Evolutionary conservation across 2,888 invertebrate species (phyloP), one percentile per base, ranked within the genome.

Genomic region (Pristionchus fissidentatus): DNA sequence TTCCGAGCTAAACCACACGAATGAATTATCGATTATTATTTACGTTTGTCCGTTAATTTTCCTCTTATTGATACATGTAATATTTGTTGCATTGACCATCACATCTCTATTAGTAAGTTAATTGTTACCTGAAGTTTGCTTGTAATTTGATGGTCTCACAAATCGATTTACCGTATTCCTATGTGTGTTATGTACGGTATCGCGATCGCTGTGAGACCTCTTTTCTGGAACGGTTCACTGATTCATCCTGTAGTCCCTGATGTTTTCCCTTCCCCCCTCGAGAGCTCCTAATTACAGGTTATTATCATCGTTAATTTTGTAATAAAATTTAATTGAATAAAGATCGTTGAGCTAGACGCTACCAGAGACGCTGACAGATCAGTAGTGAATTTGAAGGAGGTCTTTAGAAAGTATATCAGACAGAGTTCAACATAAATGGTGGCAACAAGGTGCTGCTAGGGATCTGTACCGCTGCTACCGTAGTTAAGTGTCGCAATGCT

Each of bases 1-100:
- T 41, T 70, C 66, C 66, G 66, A 41, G 66, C 41, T 70, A 41
- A 70, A 7, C 41, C n/a, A 70, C n/a, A 41, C 22, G 41, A 70
- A 41, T 22, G 35, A 8, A 70, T 15, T 22, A 22, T 41, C 38
- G 41, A 22, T 29, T n/a, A 4, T 70, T 41, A 70, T 70, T 70
- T 70, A 70, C 66, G 66, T 70, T 70, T n/a, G n/a, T n/a, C n/a
- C n/a, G n/a, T n/a, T 70, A 70, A 62, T 70, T 57, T 70, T 70
- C 41, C 26, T 70, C n/a, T n/a, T n/a, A n/a, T 70, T 38, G 41
- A 41, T 70, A 41, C 66, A 41, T 70, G 66, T 70, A 38, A n/a
- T 38, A 70, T 70, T n/a, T 70, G 66, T 70, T 70, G 66, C 38
- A 70, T 13, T n/a, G 3, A 22, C 13, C 7, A 13, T 70, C 66